These are phyloP conservation scores for Drosophila kuntzei DNA, from an alignment of 2,888 invertebrate species.

Conservation along the genomic window DNA sequence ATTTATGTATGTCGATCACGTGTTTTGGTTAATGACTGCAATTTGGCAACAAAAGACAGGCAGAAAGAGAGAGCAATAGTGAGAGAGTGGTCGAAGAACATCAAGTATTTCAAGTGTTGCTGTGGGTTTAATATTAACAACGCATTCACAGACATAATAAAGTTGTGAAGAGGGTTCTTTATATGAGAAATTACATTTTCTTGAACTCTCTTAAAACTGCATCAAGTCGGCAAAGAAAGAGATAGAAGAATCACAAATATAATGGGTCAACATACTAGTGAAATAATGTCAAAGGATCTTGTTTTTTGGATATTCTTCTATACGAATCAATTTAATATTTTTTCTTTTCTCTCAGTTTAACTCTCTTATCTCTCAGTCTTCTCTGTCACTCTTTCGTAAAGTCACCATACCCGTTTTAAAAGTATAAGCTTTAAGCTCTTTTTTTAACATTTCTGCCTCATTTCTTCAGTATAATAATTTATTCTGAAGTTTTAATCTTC, in stretches of 20 bases:
- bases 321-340: neutral
- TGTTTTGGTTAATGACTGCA: constrained; percentile 30
- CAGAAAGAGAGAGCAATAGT: constrained; percentile 4
- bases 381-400: no score
- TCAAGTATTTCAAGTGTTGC: constrained; percentile 11
- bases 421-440: no score
- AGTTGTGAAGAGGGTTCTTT: neutral
- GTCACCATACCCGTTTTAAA: no score
- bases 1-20: constrained; percentile 43
- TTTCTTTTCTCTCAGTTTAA: neutral
- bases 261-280: neutral
- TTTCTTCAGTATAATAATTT: no score
- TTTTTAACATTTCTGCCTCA: no score
- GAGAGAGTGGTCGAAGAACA: neutral
- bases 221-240: neutral
- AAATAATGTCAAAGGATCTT: no score
- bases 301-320: no score
- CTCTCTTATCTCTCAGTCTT: no score
- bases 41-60: neutral
- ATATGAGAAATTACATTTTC: neutral
- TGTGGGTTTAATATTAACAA: neutral
- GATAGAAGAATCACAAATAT: neutral
- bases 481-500: neutral
- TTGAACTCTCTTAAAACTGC: neutral
- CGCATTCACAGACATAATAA: neutral